Evolutionary conservation across 2,113 vertebrate species (phyloP).

Genomic region (Desmodus rotundus): DNA sequence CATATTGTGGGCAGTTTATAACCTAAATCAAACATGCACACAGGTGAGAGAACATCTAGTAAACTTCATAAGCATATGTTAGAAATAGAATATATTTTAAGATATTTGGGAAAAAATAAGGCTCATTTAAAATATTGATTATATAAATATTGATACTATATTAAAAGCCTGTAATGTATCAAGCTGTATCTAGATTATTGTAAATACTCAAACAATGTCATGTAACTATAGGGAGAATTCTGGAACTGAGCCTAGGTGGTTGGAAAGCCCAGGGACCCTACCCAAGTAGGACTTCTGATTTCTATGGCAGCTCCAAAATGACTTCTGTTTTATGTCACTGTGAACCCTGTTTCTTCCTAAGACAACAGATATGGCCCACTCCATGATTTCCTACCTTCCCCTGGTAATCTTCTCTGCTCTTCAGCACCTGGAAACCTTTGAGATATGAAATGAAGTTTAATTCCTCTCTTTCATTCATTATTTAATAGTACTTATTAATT

Average conservation of each 20-base stretch:
- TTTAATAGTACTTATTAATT: background rate
- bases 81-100: background rate
- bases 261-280: background rate
- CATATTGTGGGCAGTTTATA: background rate
- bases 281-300: background rate
- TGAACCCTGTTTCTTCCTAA: background rate
- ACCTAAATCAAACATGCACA: background rate
- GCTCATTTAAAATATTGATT: background rate
- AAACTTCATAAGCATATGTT: background rate
- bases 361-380: background rate
- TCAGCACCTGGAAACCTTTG: background rate
- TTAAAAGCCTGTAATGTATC: background rate
- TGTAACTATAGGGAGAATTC: background rate
- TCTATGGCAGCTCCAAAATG: background rate
- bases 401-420: background rate
- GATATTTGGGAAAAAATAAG: background rate
- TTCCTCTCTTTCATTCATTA: background rate
- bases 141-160: background rate
- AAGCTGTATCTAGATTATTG: background rate
- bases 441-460: background rate
- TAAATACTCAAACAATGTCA: background rate
- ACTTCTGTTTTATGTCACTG: background rate
- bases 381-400: background rate
- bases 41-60: background rate
- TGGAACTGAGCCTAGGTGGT: background rate